Conservation (phyloP, 2,113 vertebrate genomes). For the Peucedramus taeniatus region DNA sequence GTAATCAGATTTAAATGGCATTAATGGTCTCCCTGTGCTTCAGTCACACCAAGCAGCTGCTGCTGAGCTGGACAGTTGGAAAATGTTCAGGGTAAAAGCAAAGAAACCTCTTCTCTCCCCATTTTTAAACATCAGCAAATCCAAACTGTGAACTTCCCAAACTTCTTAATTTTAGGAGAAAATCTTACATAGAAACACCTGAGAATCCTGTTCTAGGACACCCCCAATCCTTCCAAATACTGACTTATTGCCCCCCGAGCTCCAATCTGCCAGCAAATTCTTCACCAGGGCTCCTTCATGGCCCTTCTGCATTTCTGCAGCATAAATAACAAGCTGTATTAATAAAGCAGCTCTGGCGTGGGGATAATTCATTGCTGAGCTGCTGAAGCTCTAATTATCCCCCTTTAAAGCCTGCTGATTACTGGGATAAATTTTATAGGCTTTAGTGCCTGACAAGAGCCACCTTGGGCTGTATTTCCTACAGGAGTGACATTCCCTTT, state of each 20-base stretch:
- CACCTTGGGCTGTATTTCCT: background rate
- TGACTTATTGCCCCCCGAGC: background rate
- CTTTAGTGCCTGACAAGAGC: background rate
- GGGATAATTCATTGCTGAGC: background rate
- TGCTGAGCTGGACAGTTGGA: background rate
- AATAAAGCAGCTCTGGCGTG: background rate
- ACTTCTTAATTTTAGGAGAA: background rate
- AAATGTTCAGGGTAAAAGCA: background rate
- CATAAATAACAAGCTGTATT: background rate
- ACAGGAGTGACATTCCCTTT: background rate
- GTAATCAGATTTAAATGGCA: background rate
- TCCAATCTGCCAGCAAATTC: background rate
- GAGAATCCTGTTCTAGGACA: background rate
- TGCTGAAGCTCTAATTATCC: conserved; percentile 15
- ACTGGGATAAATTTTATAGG: background rate
- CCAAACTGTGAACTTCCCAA: background rate
- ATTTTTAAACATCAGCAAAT: background rate
- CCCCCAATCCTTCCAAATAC: background rate
- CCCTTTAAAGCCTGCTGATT: conserved; percentile 14
- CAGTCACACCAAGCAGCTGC: background rate
- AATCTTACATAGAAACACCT: background rate
- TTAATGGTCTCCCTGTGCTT: background rate
- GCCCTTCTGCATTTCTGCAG: background rate
- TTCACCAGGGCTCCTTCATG: background rate
- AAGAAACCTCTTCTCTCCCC: background rate